Conservation (phyloP, 2,888 invertebrate genomes). For the Prosapia bicincta region DNA sequence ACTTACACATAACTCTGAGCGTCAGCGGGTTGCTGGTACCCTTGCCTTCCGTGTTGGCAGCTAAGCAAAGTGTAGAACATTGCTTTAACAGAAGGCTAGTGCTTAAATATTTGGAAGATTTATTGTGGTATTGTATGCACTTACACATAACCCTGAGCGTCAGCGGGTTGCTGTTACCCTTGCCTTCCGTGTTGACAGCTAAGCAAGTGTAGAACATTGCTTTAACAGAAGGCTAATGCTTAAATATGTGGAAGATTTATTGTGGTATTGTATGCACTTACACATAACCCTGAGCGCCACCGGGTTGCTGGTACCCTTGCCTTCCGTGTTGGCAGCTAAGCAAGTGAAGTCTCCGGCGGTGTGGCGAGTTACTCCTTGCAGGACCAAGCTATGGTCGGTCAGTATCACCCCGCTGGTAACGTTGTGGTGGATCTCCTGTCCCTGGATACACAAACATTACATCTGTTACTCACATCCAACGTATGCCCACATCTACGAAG, state of each 20-base stretch:
- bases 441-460: too few relatives aligned
- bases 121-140: too few relatives aligned
- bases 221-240: too few relatives aligned
- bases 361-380: constrained; percentile 76
- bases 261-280: too few relatives aligned
- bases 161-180: constrained; percentile 53
- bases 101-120: too few relatives aligned
- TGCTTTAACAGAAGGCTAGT: too few relatives aligned
- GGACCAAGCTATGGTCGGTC: constrained; percentile 77
- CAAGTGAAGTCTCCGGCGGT: constrained; percentile 88
- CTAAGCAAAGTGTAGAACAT: too few relatives aligned
- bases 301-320: constrained; percentile 57
- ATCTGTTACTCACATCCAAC: too few relatives aligned
- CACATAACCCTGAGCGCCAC: constrained; percentile 53
- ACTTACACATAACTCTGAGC: constrained; percentile 1
- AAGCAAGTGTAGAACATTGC: constrained; percentile 83
- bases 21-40: too few relatives aligned
- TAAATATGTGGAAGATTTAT: too few relatives aligned
- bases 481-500: too few relatives aligned
- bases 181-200: constrained; percentile 82
- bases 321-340: constrained; percentile 80
- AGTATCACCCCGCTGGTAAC: constrained; percentile 76
- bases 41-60: constrained; percentile 37
- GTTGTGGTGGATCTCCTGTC: constrained; percentile 78
- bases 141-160: constrained; percentile 54